A percentile compares a stretch with the other conserved stretches of the same genome.
Conservation (phyloP, 2,797 vertebrate species). For the Cygnus olor region DNA sequence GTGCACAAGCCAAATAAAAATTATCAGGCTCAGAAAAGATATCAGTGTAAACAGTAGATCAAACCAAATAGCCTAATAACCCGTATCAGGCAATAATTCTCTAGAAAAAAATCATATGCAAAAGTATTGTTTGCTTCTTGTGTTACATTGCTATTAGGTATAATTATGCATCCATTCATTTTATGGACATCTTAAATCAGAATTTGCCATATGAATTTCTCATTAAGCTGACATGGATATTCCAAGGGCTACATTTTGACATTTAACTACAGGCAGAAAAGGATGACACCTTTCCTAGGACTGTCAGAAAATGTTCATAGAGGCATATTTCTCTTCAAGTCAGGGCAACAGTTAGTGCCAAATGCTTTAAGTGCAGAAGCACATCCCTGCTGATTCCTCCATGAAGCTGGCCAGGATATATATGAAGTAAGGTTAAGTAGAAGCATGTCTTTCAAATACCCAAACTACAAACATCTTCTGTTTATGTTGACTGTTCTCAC, state of each 20-base stretch:
- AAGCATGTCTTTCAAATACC: not conserved
- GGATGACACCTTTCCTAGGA: not conserved
- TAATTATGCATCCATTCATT: not conserved
- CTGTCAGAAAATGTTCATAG: not conserved
- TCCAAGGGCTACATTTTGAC: not conserved
- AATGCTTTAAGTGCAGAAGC: not conserved
- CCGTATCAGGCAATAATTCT: not conserved
- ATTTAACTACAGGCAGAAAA: not conserved
- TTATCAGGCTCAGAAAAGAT: not conserved
- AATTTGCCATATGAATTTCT: not conserved
- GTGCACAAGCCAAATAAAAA: not conserved
- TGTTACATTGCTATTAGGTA: not conserved
- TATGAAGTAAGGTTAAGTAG: not conserved
- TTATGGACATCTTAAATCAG: not conserved
- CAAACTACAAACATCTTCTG: not conserved
- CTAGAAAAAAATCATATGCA: not conserved
- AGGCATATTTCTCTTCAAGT: not conserved
- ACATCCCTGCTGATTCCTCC: not conserved
- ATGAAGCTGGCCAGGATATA: not conserved
- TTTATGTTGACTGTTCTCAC: not conserved
- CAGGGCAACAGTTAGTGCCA: not conserved
- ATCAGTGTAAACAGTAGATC: not conserved
- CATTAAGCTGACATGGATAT: not conserved
- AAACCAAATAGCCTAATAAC: not conserved
- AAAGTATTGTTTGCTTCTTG: not conserved